Evolutionary conservation across 2,113 vertebrate genomes (phyloP), one percentile per base, ranked within the genome.

Genomic region (Melanerpes aurifrons): DNA sequence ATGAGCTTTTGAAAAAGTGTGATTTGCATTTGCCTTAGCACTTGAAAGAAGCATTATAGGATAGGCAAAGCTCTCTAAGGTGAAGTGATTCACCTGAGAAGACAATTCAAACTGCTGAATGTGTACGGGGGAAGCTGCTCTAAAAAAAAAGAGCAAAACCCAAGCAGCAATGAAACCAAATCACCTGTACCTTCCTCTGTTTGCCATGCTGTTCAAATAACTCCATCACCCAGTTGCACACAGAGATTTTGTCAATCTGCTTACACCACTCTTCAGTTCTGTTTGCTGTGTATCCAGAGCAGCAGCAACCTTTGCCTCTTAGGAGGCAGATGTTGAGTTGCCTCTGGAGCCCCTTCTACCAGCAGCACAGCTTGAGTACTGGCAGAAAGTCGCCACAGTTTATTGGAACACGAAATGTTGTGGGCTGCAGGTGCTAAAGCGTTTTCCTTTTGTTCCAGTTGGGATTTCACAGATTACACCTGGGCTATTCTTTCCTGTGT

Each of bases 221-320:
- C 1, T 17, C 47, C 61, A 48, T 77, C 67, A 32, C 7, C 48
- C 1, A 15, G 54, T 68, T 35, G 9, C 31, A 15, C 9, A 48
- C 12, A 1, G 28, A 21, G 77, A 10, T 71, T 90, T 53, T 74
- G 61, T 80, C 63, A 37, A 0, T 40, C 28, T 82, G 54, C 45
- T 75, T 20, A 4, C 63, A 22, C 37, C 45, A 1, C 40, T 7
- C 24, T 25, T 68, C 1, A 3, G n/a, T 37, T 86, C 80, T 90
- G 66, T 90, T 93, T 88, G 13, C 83, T 83, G 10, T 81, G 54
- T 31, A 31, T 28, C 50, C 70, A 37, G 43, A 15, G 1, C 83
- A 59, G 81, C 69, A 86, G 73, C 77, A 82, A 75, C 83, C 86
- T 94, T 93, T 92, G 81, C 73, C 77, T 93, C 70, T 8, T 50